Base-by-base conservation (phyloP, 2,797 vertebrate species). In the Atherinosoma microstoma region DNA sequence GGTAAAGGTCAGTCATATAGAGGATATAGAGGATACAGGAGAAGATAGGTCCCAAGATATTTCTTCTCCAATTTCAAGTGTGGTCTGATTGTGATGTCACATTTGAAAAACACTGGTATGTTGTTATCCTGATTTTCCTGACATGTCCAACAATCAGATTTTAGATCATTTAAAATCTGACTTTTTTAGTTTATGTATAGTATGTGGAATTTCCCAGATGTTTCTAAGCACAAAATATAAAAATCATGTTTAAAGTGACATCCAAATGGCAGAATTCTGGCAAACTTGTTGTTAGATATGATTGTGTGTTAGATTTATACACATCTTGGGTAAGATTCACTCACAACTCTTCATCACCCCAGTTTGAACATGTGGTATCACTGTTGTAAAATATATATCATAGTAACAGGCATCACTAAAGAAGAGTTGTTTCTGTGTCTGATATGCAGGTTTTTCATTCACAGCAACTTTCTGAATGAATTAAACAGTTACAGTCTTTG, bases 401-500 rank as follows among this genome's bases (percentile, higher is more conserved):
- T 32, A 5, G 4, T 3, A 15, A 0, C 1, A 15, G 13, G 13
- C 13, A 16, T 15, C 40, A 42, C 13, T 4, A 5, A 42, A 42
- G 13, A 42, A 16, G 40, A 42, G 40, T 42, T 5, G 15, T 18
- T 51, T 51, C 30, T 53, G 30, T 51, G 13, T 20, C 6, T 64
- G 18, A 34, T 7, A 12, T 13, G 27, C 15, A 42, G 40, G 4
- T 32, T 86, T 87, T 87, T 89, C 76, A 84, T 89, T 73, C 73
- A 54, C 76, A 80, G 68, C 82, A 70, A 77, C 81, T 81, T 89
- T 79, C 84, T 87, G 80, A 68, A 79, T 84, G 84, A 87, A 85
- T 90, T 64, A 83, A 77, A 79, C 79, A 92, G 88, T 92, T 73
- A 53, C 51, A 67, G 73, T 79, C 77, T 80, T 84, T 86, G 76